Conservation (phyloP, 2,888 invertebrate species). For the Zootermopsis nevadensis region DNA sequence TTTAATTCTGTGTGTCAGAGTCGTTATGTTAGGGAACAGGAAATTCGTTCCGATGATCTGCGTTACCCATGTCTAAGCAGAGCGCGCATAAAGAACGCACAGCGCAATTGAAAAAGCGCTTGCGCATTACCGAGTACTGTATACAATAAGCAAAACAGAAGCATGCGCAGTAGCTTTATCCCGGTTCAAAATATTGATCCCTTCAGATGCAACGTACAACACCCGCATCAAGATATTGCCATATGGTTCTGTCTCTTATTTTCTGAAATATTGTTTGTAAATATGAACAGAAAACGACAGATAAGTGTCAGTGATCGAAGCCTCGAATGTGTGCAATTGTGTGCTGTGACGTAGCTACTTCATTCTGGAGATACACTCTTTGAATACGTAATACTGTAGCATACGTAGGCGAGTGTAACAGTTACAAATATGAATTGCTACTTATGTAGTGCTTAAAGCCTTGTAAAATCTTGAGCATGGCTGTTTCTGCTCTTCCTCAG, state of each 20-base stretch:
- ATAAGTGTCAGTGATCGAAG: neutral
- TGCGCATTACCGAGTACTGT: neutral
- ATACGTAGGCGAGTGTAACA: neutral
- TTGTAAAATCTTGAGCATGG: neutral
- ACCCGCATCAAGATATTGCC: neutral
- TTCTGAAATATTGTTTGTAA: neutral
- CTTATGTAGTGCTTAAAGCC: neutral
- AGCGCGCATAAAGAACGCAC: no score
- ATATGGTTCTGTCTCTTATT: constrained; percentile 8
- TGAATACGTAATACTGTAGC: neutral
- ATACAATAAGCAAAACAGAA: neutral
- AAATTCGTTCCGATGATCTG: no score
- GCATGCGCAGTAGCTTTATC: neutral
- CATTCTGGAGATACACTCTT: neutral
- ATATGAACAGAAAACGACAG: neutral
- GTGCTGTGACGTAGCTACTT: neutral
- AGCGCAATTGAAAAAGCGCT: neutral
- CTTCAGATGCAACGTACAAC: neutral
- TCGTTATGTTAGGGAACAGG: no score
- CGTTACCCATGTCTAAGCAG: no score
- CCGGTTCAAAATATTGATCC: constrained; percentile 34
- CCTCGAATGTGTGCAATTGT: neutral
- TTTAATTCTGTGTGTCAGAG: no score
- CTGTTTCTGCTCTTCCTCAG: neutral
- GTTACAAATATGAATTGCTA: neutral